Evolutionary conservation across 2,113 vertebrate species (phyloP).

Genomic region (Etheostoma cragini): DNA sequence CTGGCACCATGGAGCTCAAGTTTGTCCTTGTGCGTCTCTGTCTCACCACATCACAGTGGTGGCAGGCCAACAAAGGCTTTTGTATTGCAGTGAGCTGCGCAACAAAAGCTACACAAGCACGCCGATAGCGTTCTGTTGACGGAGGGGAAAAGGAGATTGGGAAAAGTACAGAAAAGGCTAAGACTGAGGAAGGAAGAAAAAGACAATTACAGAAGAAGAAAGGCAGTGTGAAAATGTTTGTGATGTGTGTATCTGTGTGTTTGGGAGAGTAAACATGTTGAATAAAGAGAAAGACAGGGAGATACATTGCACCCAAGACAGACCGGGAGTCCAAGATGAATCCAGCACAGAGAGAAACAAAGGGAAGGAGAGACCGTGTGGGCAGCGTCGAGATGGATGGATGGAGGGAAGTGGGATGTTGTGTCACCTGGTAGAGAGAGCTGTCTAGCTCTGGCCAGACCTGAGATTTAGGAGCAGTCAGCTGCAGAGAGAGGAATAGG

Average conservation of each 20-base stretch:
- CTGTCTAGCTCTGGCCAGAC: conserved; percentile 53
- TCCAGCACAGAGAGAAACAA: conserved; percentile 47
- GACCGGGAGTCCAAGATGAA: conserved; percentile 39
- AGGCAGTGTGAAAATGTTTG: conserved; percentile 36
- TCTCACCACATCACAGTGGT: conserved; percentile 63
- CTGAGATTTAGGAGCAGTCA: conserved; percentile 69
- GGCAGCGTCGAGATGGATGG: conserved; percentile 53
- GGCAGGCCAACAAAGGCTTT: conserved; percentile 76
- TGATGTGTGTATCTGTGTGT: conserved; percentile 28
- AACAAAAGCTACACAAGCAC: conserved; percentile 66
- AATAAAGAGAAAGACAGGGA: conserved; percentile 48
- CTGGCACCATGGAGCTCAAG: conserved; percentile 59
- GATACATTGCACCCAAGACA: conserved; percentile 46
- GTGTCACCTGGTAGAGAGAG: conserved; percentile 73
- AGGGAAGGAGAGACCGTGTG: conserved; percentile 51
- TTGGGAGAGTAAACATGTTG: conserved; percentile 33
- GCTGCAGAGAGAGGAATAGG: conserved; percentile 54
- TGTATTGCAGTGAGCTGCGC: conserved; percentile 50
- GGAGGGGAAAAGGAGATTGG: conserved; percentile 55
- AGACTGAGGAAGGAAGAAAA: conserved; percentile 25
- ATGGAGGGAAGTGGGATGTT: conserved; percentile 57
- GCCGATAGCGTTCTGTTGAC: conserved; percentile 66
- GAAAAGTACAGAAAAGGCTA: conserved; percentile 50
- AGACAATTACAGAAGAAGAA: conserved; percentile 57
- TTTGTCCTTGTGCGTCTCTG: conserved; percentile 71